These are phyloP conservation scores for Phaedon cochleariae DNA, from an alignment of 2,888 invertebrate species.

Conservation along the genomic window DNA sequence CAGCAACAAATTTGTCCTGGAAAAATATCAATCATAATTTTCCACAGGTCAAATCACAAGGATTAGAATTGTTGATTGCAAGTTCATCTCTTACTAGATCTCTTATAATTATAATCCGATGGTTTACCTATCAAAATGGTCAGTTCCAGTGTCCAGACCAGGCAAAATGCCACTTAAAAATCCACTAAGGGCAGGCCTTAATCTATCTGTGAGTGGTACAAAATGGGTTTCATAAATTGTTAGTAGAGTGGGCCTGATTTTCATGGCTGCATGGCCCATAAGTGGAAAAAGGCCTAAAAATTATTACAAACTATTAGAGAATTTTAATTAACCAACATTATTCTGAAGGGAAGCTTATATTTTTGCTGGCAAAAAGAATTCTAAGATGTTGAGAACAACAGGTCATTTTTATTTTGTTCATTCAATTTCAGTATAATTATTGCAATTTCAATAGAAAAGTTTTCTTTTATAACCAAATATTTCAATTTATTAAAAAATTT, in stretches of 20 bases:
- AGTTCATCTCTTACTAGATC: too few species aligned
- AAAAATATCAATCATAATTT: conserved; percentile 39
- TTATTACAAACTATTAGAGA: conserved; percentile 9
- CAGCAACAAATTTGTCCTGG: conserved; percentile 70
- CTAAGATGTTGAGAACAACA: too few species aligned
- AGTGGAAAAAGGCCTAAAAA: conserved; percentile 83
- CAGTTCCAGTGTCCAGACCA: conserved; percentile 87
- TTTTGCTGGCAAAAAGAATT: too few species aligned
- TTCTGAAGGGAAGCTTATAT: too few species aligned
- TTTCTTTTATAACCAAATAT: too few species aligned
- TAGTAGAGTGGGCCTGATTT: conserved; percentile 82
- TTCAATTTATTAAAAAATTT: background rate
- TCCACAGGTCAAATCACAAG: too few species aligned
- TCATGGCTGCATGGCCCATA: conserved; percentile 88
- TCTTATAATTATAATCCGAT: background rate
- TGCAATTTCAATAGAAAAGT: too few species aligned
- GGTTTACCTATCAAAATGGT: conserved; percentile 77
- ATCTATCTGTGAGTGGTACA: conserved; percentile 78
- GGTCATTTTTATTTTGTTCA: too few species aligned
- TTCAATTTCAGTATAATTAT: too few species aligned
- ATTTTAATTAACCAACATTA: too few species aligned
- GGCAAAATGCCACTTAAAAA: conserved; percentile 87
- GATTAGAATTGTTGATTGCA: too few species aligned
- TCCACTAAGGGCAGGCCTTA: conserved; percentile 84
- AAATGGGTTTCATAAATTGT: conserved; percentile 89